Percentiles rank a stretch among this genome's conserved stretches.
These are phyloP conservation scores for Pelagia noctiluca DNA, from an alignment of 30 jellyfish, hydroid and myxozoan genomes.

Conservation along the genomic window DNA sequence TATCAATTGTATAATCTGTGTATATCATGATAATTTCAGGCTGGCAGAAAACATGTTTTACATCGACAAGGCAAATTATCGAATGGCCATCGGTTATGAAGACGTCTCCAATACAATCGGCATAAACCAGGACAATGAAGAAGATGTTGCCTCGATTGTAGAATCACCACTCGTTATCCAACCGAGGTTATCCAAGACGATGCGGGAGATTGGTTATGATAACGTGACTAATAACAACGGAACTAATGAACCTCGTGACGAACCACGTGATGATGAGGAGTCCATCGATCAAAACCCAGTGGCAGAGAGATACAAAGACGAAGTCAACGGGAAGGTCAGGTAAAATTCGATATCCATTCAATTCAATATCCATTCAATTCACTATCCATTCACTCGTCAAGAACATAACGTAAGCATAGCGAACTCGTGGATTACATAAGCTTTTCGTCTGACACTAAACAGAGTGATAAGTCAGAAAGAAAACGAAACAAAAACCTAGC, in stretches of 20 bases:
- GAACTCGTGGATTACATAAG: too few species aligned
- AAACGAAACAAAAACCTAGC: too few species aligned
- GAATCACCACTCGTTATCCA: too few species aligned
- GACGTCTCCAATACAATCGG: background rate
- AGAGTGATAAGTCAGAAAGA: too few species aligned
- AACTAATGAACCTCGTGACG: background rate
- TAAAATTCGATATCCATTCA: too few species aligned
- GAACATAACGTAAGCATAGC: too few species aligned
- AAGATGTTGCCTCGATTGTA: too few species aligned
- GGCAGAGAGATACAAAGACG: constrained; percentile 55
- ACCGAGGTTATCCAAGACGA: background rate
- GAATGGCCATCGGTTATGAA: constrained; percentile 49
- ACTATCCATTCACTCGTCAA: too few species aligned
- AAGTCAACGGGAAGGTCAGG: constrained; percentile 82
- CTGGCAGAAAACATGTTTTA: constrained; percentile 48
- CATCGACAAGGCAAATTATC: constrained; percentile 47
- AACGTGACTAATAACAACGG: background rate
- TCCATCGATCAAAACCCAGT: constrained; percentile 66
- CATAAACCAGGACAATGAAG: too few species aligned
- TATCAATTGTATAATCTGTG: too few species aligned
- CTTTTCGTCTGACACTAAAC: too few species aligned
- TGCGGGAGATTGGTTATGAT: background rate
- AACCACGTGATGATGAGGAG: constrained; percentile 60
- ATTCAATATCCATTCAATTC: too few species aligned
- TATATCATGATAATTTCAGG: constrained; percentile 18